Evolutionary conservation across 2,888 invertebrate species (phyloP), one percentile per base, ranked within the genome.

Genomic region (Drosophila limbata): DNA sequence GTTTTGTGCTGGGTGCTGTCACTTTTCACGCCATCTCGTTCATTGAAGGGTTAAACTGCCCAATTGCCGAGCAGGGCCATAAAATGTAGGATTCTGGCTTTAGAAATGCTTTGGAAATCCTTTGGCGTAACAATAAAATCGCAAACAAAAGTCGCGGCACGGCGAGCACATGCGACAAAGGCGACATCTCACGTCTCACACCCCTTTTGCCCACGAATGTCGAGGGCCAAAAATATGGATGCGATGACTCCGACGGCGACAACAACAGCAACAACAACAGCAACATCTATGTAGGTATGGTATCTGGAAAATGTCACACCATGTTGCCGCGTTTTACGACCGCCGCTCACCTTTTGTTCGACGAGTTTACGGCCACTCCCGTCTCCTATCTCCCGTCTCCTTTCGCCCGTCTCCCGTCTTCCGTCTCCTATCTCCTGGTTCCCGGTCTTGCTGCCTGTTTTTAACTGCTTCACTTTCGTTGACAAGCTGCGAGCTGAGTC

Each of bases 241-340:
- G 73, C 84, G 70, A 45, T 63, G 39, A 53, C 60, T 52, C 45
- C 39, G 53, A 39, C 37, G 10, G 37, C 40, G 35, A 44, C 45
- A 51, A 25, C 53, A 52, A 52, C 40, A 51, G 40, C 33, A 45
- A n/a, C 21, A 9, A 15, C 37, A 19, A 44, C 47, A 56, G 17
- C 51, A 40, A 64, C 45, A 53, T 31, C 42, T 59, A 60, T 59
- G 52, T 59, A 55, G 39, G 31, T 56, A n/a, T 66, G 25, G 53
- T 77, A 72, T 75, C 67, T 68, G 63, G 65, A 74, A 80, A 86
- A 80, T 82, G 84, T 86, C 87, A 77, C 86, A 84, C 87, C 87
- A 81, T 81, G 88, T 86, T 88, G 84, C 72, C 86, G 75, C 79
- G 81, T 88, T 88, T 88, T 87, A 88, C 75, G 84, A 79, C 71